These are phyloP conservation scores for Tetragonula clypearis DNA, from an alignment of 1,140 invertebrate genomes.

Conservation along the genomic window DNA sequence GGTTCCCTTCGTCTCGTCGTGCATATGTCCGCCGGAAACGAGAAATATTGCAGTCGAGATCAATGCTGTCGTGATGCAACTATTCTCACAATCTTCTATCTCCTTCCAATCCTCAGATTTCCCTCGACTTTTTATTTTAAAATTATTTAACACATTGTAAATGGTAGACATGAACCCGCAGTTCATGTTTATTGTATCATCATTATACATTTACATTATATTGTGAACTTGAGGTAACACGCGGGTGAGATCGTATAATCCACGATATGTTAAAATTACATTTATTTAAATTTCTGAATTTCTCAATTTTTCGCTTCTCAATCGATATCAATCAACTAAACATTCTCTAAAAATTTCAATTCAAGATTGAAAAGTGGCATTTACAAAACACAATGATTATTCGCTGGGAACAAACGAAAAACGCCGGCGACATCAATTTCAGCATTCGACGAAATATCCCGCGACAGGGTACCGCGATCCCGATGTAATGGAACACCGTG, in stretches of 20 bases:
- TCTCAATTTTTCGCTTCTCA: no score
- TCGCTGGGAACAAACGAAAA: not conserved
- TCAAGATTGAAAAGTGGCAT: not conserved
- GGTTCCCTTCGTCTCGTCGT: constrained; percentile 60
- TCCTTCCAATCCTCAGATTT: not conserved
- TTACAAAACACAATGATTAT: not conserved
- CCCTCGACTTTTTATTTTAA: not conserved
- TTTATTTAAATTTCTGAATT: no score
- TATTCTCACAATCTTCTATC: not conserved
- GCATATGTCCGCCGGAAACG: constrained; percentile 72
- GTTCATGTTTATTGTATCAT: no score
- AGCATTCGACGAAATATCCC: constrained; percentile 55
- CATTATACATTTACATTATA: no score
- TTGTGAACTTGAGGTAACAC: no score
- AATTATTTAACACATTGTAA: not conserved
- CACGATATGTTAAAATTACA: not conserved
- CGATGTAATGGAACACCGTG: constrained; percentile 57
- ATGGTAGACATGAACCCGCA: no score
- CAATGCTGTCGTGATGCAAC: constrained; percentile 19
- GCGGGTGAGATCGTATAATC: no score
- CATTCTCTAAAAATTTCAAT: not conserved
- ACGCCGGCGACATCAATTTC: constrained; percentile 38
- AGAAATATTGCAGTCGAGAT: constrained; percentile 65
- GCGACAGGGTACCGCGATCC: constrained; percentile 37
- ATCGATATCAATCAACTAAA: not conserved